Percentiles rank a stretch among this genome's conserved stretches.
phyloP scores from a whole-genome alignment of 2,113 vertebrate species.

The Cryptomyrus ogoouensis region DNA sequence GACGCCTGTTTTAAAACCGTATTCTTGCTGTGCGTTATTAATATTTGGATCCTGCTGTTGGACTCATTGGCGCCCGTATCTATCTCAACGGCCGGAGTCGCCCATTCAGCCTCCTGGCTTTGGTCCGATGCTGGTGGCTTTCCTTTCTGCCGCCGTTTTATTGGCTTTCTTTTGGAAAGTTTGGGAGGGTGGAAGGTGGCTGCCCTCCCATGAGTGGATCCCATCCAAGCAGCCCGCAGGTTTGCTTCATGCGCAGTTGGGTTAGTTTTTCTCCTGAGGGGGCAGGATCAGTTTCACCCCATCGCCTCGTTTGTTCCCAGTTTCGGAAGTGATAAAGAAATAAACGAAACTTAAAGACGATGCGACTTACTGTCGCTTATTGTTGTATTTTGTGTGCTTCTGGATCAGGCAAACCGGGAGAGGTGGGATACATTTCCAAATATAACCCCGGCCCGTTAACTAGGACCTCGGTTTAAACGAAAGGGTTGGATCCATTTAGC shows the following conservation, averaged over 20 bases:
- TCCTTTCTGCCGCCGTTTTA: background rate
- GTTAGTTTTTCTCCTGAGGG: background rate
- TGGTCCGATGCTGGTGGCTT: background rate
- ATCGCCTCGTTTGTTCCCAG: background rate
- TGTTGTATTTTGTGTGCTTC: background rate
- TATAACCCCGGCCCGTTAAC: background rate
- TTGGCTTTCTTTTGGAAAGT: background rate
- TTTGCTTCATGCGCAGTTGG: background rate
- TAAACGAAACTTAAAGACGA: background rate
- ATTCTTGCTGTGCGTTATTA: background rate
- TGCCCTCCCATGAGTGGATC: background rate
- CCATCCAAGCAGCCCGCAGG: background rate
- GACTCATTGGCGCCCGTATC: background rate
- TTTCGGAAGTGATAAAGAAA: background rate
- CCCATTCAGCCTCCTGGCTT: background rate
- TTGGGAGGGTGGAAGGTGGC: background rate
- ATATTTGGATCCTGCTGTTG: background rate
- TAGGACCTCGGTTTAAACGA: background rate
- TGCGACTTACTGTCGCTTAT: background rate
- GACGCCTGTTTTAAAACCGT: background rate
- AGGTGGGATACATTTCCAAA: background rate
- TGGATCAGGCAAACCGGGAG: background rate
- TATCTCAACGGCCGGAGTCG: background rate
- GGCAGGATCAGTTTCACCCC: background rate
- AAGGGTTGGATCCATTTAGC: background rate